phyloP scores from a whole-genome alignment of 2,797 vertebrate species.

The Crossoptilon crossoptilon region DNA sequence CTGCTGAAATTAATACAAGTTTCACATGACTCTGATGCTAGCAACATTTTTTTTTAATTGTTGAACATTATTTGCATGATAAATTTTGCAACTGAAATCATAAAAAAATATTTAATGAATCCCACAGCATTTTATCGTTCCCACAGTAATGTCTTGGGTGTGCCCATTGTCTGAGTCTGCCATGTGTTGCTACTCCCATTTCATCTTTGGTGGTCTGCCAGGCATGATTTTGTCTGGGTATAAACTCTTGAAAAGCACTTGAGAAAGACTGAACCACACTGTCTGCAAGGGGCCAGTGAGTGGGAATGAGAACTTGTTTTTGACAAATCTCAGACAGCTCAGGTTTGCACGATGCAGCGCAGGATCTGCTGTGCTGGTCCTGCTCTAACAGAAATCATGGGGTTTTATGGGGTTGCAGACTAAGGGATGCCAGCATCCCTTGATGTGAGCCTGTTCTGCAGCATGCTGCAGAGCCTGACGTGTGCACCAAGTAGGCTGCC shows the following conservation, averaged over 20 bases:
- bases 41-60: background rate
- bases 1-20: background rate
- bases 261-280: background rate
- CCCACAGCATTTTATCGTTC: constrained; percentile 1
- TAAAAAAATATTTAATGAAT: background rate
- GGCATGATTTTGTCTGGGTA: background rate
- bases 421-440: background rate
- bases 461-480: accelerated
- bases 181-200: background rate
- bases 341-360: background rate
- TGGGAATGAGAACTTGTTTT: background rate
- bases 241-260: background rate
- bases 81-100: background rate
- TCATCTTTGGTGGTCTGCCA: background rate
- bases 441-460: accelerated
- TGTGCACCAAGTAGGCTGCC: accelerated
- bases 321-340: background rate
- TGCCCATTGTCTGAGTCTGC: constrained; percentile 10
- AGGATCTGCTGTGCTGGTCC: background rate
- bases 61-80: background rate
- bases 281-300: background rate
- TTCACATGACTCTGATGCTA: background rate
- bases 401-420: background rate
- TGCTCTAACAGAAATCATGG: background rate
- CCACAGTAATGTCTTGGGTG: background rate